phyloP scores from a whole-genome alignment of 2,797 vertebrate species.

The Hoplostethus atlanticus region DNA sequence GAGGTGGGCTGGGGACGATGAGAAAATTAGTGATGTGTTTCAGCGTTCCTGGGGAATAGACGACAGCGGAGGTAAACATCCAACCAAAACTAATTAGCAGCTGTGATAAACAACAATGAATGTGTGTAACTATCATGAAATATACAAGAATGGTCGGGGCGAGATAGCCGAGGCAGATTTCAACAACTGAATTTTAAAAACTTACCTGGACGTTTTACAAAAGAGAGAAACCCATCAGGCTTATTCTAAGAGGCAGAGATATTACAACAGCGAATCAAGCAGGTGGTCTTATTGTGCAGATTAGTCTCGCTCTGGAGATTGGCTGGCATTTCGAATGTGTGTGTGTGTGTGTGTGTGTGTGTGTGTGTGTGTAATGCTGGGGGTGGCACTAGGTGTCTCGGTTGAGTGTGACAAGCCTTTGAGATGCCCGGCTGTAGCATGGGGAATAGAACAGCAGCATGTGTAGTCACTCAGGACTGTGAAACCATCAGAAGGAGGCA shows the following conservation, averaged over 20 bases:
- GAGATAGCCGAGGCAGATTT: background rate
- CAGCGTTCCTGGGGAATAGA: conserved; percentile 21
- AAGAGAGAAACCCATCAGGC: background rate
- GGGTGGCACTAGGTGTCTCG: background rate
- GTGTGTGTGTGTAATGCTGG: background rate
- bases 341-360: conserved; percentile 2
- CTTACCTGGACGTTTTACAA: background rate
- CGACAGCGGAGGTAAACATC: conserved; percentile 22
- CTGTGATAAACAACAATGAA: conserved; percentile 3
- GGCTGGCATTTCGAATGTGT: background rate
- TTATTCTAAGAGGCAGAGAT: background rate
- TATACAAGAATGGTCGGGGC: background rate
- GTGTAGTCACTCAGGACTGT: conserved; percentile 14
- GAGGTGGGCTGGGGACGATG: conserved; percentile 2
- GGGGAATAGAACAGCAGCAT: conserved; percentile 25
- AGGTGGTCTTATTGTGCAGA: background rate
- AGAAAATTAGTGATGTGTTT: conserved; percentile 5
- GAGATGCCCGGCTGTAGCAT: conserved; percentile 13
- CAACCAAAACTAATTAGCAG: conserved; percentile 31
- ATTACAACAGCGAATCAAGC: background rate
- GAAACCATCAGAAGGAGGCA: conserved; percentile 31
- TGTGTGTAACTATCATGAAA: conserved; percentile 12
- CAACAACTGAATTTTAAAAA: background rate
- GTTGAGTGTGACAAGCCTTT: conserved; percentile 18
- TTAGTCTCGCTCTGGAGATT: background rate